These are phyloP conservation scores for Archaeoteleia sp. DNA, from an alignment of 2,888 invertebrate species.

Conservation along the genomic window DNA sequence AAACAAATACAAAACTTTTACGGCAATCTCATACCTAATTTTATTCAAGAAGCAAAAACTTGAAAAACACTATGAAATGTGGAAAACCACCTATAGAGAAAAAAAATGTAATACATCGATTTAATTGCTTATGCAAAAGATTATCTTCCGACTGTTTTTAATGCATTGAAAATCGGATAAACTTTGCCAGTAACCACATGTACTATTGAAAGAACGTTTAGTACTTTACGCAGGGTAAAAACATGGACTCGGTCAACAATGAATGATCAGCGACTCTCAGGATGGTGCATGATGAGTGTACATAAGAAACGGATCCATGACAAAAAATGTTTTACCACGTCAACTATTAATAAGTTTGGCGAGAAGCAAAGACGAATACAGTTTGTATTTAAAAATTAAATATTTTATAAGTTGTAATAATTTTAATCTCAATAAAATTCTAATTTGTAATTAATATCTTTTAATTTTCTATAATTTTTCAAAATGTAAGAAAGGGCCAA, in stretches of 20 bases:
- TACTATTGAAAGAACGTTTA: constrained; percentile 16
- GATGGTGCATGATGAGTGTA: neutral
- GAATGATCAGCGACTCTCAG: neutral
- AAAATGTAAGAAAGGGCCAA: too few relatives aligned
- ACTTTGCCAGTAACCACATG: constrained; percentile 10
- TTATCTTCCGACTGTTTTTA: constrained; percentile 5
- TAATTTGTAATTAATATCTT: too few relatives aligned
- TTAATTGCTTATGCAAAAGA: constrained; percentile 2
- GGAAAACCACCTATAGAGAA: neutral
- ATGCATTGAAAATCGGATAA: neutral
- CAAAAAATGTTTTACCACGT: too few relatives aligned
- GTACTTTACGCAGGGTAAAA: constrained; percentile 7
- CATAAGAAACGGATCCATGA: neutral
- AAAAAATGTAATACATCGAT: too few relatives aligned
- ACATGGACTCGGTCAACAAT: constrained; percentile 12
- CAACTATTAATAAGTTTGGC: too few relatives aligned
- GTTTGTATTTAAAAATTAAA: too few relatives aligned
- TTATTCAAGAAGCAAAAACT: constrained; percentile 3
- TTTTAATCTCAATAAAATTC: too few relatives aligned
- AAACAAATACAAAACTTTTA: neutral
- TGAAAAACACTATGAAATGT: constrained; percentile 4
- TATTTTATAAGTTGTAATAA: too few relatives aligned
- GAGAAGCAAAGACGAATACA: too few relatives aligned
- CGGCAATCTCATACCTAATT: neutral
- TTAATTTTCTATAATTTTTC: too few relatives aligned